Percentiles rank a stretch among this genome's conserved stretches.
These are phyloP conservation scores for Aporrectodea caliginosa DNA, from an alignment of 1,140 invertebrate genomes.

Conservation along the genomic window DNA sequence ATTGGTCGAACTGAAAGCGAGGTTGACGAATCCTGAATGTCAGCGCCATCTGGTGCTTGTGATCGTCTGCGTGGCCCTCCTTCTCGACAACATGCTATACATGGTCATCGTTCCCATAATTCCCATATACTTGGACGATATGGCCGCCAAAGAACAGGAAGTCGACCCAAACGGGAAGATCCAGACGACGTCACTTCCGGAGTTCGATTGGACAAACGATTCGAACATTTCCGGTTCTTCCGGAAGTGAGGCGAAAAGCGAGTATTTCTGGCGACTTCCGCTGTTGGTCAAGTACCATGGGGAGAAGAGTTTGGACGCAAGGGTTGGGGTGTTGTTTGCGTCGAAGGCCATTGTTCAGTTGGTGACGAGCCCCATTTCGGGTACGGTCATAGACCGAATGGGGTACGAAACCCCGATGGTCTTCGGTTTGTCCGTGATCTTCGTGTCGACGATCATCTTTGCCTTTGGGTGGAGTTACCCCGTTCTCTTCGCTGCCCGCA, in stretches of 20 bases:
- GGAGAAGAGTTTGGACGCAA: constrained; percentile 87
- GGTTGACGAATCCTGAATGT: constrained; percentile 62
- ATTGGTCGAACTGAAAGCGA: constrained; percentile 4
- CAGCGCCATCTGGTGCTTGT: constrained; percentile 87
- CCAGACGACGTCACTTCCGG: not conserved
- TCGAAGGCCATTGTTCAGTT: constrained; percentile 98
- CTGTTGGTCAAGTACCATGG: constrained; percentile 26
- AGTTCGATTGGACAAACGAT: constrained; percentile 30
- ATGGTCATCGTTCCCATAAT: constrained; percentile 99
- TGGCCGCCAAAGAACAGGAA: constrained; percentile 62
- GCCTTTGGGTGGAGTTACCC: constrained; percentile 92
- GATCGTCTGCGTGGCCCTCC: constrained; percentile 92
- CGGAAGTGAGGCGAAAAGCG: not conserved
- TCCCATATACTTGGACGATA: constrained; percentile 86
- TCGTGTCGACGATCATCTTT: constrained; percentile 96
- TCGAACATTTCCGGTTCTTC: constrained; percentile 23
- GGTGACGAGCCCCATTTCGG: constrained; percentile 96
- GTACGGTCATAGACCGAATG: constrained; percentile 94
- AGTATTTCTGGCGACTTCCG: constrained; percentile 14
- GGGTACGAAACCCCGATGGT: constrained; percentile 99
- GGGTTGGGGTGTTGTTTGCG: constrained; percentile 93
- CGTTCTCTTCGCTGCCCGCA: constrained; percentile 93
- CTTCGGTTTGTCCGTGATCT: constrained; percentile 96
- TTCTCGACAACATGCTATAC: constrained; percentile 80
- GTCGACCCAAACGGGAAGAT: not conserved